Percentiles rank a stretch among this genome's conserved stretches.
phyloP scores from a whole-genome alignment of 2,888 invertebrate species.

The Acleris laterana region DNA sequence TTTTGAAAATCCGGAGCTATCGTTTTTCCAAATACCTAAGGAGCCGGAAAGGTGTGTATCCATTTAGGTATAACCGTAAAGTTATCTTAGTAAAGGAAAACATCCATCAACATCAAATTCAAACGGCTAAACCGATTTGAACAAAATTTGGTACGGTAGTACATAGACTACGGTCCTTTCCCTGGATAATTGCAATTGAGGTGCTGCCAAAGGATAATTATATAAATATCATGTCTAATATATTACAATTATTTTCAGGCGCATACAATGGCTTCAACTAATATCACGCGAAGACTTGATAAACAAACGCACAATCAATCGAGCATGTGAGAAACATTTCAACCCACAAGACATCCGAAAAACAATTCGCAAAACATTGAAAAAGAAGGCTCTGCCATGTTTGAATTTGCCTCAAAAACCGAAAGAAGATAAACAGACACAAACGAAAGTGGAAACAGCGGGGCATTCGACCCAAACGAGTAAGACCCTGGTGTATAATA shows the following conservation, averaged over 20 bases:
- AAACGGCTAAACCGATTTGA: too few relatives aligned
- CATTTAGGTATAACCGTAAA: too few relatives aligned
- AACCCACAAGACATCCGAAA: neutral
- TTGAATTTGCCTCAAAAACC: neutral
- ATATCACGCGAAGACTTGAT: conserved; percentile 1
- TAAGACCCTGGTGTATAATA: neutral
- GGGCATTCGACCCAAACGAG: neutral
- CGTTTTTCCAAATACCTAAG: too few relatives aligned
- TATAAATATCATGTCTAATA: too few relatives aligned
- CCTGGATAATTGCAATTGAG: too few relatives aligned
- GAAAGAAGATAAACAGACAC: neutral
- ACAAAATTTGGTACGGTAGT: too few relatives aligned
- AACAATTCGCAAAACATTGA: neutral
- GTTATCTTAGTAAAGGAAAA: too few relatives aligned
- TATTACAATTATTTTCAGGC: neutral
- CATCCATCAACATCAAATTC: too few relatives aligned
- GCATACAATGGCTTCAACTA: neutral
- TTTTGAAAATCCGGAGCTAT: too few relatives aligned
- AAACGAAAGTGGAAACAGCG: neutral
- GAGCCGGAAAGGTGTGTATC: too few relatives aligned
- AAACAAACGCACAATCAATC: neutral
- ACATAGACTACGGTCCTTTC: too few relatives aligned
- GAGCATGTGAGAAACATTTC: conserved; percentile 4
- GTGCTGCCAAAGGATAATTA: too few relatives aligned
- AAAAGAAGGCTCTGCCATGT: neutral